These are phyloP conservation scores for honey bee (Apis mellifera) DNA, from an alignment of 1,140 invertebrate genomes.

Conservation along the genomic window DNA sequence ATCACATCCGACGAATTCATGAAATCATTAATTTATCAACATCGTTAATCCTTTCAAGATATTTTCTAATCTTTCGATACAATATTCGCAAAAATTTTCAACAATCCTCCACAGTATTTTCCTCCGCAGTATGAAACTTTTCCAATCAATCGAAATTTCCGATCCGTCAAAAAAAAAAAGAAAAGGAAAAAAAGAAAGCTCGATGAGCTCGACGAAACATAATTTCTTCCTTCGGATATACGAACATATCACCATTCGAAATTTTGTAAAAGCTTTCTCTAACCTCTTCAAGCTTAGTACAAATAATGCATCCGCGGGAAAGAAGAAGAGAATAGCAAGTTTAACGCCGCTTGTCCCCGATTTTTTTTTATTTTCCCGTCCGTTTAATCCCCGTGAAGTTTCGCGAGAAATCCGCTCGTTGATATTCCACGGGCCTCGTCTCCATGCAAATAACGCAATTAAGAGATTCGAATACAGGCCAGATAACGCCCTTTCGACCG, in stretches of 20 bases:
- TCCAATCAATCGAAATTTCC: too few species aligned
- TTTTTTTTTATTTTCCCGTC: slow-evolving; percentile 10
- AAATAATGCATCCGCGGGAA: slow-evolving; percentile 32
- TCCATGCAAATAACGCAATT: slow-evolving; percentile 69
- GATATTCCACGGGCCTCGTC: slow-evolving; percentile 20
- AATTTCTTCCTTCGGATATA: too few species aligned
- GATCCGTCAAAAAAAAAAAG: too few species aligned
- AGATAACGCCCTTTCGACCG: slow-evolving; percentile 60
- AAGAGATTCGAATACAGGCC: slow-evolving; percentile 64
- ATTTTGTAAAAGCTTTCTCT: slow-evolving; percentile 29
- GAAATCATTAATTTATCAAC: too few species aligned
- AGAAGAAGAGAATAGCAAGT: background rate
- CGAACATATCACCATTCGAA: background rate
- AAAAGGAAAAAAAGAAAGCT: too few species aligned
- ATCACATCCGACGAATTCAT: background rate
- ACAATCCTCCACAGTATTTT: too few species aligned
- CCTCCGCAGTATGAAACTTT: too few species aligned
- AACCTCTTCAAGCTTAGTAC: background rate
- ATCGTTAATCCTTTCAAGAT: too few species aligned
- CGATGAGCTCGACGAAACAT: too few species aligned
- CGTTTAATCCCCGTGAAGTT: slow-evolving; percentile 41
- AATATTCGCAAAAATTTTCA: too few species aligned
- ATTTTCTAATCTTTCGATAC: too few species aligned
- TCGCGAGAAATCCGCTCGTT: slow-evolving; percentile 19
- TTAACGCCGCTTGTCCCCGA: slow-evolving; percentile 20